Evolutionary conservation across 2,797 vertebrate genomes (phyloP).

Genomic region (Eurystomus glaucurus): DNA sequence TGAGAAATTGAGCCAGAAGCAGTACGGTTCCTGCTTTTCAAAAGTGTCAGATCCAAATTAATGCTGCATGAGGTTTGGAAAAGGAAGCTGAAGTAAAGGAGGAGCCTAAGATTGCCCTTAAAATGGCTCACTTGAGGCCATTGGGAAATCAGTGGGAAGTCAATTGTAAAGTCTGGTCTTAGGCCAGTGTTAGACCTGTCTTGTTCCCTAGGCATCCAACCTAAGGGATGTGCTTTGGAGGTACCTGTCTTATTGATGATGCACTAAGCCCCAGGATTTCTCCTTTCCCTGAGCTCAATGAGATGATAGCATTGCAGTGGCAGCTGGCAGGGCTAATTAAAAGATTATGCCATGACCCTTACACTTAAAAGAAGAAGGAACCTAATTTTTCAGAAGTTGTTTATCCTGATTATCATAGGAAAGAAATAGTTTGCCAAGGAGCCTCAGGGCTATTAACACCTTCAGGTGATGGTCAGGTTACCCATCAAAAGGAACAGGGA

Average conservation of each 20-base stretch:
- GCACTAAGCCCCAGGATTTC: rapidly evolving
- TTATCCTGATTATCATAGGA: background rate
- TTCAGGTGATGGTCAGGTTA: background rate
- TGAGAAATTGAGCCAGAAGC: background rate
- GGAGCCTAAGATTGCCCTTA: background rate
- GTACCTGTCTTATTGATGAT: background rate
- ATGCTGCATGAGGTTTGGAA: background rate
- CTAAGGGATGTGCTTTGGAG: background rate
- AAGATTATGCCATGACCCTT: background rate
- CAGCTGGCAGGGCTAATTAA: too few species aligned
- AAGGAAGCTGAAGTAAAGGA: background rate
- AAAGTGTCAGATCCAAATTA: background rate
- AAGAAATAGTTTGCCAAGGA: background rate
- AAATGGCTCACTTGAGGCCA: background rate
- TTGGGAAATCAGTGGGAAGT: background rate
- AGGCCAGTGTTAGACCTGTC: background rate
- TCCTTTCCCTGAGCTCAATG: background rate
- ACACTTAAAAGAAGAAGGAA: background rate
- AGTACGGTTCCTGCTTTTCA: background rate
- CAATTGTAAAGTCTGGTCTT: background rate
- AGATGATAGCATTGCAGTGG: too few species aligned
- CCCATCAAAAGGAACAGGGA: rapidly evolving
- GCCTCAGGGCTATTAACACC: background rate
- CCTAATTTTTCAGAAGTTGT: background rate
- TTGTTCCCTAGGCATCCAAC: background rate